Percentiles rank a stretch among this genome's conserved stretches.
Evolutionary conservation across 2,797 vertebrate species (phyloP).

Genomic region (Diceros bicornis): DNA sequence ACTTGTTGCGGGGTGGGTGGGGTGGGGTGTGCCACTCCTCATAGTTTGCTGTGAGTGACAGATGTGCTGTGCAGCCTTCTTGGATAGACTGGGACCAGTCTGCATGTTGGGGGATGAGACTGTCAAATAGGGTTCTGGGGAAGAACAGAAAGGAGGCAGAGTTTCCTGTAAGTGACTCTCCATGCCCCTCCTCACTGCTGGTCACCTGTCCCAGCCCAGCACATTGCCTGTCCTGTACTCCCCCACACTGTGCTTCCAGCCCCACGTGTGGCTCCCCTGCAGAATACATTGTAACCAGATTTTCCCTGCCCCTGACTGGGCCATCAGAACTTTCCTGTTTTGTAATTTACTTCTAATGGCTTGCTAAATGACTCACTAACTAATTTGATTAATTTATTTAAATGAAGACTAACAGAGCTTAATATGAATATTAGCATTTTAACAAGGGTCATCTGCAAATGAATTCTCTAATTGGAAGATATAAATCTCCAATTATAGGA

Average conservation of each 20-base stretch:
- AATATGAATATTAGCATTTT: constrained; percentile 78
- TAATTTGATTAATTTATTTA: constrained; percentile 80
- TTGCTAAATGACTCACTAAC: constrained; percentile 69
- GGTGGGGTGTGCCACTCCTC: not conserved
- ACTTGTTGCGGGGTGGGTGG: not conserved
- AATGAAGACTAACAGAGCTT: constrained; percentile 72
- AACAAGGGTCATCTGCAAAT: constrained; percentile 73
- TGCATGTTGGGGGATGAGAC: not conserved
- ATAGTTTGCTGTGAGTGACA: not conserved
- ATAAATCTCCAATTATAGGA: constrained; percentile 65
- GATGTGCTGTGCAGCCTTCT: not conserved
- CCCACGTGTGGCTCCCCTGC: not conserved
- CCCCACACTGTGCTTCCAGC: not conserved
- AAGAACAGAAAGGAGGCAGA: not conserved
- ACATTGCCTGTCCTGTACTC: not conserved
- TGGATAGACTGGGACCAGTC: not conserved
- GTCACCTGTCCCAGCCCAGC: not conserved
- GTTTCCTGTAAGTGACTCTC: not conserved
- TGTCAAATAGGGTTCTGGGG: not conserved
- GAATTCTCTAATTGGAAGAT: constrained; percentile 69
- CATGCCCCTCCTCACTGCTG: not conserved
- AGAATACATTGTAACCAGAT: not conserved
- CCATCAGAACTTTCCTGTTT: constrained; percentile 67
- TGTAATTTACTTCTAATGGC: constrained; percentile 74
- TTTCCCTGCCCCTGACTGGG: not conserved